phyloP scores from a whole-genome alignment of 2,113 vertebrate genomes.

The Ctenodactylus gundi region DNA sequence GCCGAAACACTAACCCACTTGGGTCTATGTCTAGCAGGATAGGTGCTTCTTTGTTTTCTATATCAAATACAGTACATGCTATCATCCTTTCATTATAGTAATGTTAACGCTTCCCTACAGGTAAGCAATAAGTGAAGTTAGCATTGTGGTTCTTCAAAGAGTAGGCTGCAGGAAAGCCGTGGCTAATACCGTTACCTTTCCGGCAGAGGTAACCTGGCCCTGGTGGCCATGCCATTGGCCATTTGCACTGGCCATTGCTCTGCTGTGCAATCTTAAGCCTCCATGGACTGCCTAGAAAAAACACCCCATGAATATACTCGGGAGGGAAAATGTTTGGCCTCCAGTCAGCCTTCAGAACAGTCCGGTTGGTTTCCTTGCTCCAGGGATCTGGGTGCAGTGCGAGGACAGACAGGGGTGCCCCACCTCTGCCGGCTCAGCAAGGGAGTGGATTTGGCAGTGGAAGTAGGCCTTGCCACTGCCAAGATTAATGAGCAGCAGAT shows the following conservation, averaged over 20 bases:
- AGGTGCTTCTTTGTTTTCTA: not conserved
- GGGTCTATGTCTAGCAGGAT: too few relatives aligned
- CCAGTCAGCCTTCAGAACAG: not conserved
- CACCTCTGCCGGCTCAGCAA: not conserved
- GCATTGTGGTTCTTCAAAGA: not conserved
- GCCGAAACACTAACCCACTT: not conserved
- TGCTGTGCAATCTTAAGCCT: not conserved
- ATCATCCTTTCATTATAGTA: not conserved
- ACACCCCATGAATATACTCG: not conserved
- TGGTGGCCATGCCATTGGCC: fast-evolving
- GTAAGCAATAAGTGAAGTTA: not conserved
- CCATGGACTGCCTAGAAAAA: not conserved
- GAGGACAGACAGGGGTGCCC: not conserved
- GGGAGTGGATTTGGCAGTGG: not conserved
- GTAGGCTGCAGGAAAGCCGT: not conserved
- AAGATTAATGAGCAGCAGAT: not conserved
- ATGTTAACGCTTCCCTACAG: not conserved
- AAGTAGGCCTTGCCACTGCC: not conserved
- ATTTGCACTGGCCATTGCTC: too few relatives aligned
- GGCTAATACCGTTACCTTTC: not conserved
- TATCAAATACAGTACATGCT: not conserved
- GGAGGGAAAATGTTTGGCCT: not conserved
- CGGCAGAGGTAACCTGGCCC: not conserved
- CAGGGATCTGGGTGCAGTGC: not conserved
- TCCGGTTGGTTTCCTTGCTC: not conserved